phyloP scores from a whole-genome alignment of 2,888 invertebrate genomes.

The Labia minor region DNA sequence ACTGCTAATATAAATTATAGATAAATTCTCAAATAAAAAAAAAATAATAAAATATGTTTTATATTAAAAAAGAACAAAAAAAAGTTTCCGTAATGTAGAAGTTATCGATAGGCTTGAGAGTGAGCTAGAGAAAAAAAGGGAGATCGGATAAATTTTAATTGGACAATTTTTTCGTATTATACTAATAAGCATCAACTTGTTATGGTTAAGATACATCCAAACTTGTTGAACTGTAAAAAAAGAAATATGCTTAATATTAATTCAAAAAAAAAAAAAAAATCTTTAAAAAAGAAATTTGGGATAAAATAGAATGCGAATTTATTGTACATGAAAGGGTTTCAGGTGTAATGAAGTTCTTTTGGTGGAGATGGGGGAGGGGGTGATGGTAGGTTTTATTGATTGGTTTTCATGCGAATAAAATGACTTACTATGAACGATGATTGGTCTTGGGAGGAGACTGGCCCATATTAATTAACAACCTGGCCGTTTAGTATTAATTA shows the following conservation, averaged over 20 bases:
- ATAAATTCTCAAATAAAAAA: no score
- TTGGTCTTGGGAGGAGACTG: slow-evolving; percentile 4
- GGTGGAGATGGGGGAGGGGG: no score
- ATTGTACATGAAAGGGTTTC: background rate
- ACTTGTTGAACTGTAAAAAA: background rate
- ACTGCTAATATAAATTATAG: no score
- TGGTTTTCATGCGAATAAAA: background rate
- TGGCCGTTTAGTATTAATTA: slow-evolving; percentile 13
- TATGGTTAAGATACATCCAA: background rate
- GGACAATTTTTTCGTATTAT: background rate
- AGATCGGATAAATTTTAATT: slow-evolving; percentile 6
- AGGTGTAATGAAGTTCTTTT: no score
- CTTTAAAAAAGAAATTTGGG: background rate
- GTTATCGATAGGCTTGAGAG: no score
- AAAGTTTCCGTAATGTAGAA: no score
- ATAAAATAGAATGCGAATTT: background rate
- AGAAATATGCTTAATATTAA: background rate
- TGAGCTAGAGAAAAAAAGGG: background rate
- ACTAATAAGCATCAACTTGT: background rate
- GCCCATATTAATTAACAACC: slow-evolving; percentile 5
- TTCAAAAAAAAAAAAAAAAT: background rate
- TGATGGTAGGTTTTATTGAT: no score
- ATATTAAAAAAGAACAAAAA: no score
- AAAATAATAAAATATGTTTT: no score
- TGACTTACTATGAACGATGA: background rate